A percentile compares a stretch with the other conserved stretches of the same genome.
phyloP scores from a whole-genome alignment of 2,888 invertebrate genomes.

The Aspidiotus rigidus region DNA sequence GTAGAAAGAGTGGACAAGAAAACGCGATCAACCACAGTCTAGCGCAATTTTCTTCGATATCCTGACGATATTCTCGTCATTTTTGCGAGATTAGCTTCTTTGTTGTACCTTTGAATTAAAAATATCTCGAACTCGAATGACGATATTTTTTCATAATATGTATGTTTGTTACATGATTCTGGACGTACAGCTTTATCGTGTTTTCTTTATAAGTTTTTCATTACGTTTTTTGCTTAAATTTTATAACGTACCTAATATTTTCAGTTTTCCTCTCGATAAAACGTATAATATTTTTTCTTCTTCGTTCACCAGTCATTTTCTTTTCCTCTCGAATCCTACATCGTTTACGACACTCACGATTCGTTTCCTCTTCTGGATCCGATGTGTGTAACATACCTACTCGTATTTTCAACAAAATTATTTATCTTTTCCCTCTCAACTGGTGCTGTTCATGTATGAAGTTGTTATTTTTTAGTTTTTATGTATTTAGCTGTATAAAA shows the following conservation, averaged over 20 bases:
- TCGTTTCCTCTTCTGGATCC: constrained; percentile 4
- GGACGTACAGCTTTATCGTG: background rate
- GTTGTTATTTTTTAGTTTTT: constrained; percentile 28
- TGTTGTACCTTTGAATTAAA: background rate
- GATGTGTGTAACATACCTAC: too few relatives aligned
- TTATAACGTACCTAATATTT: background rate
- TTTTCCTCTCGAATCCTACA: background rate
- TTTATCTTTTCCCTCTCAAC: constrained; percentile 17
- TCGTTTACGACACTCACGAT: background rate
- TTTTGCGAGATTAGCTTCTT: background rate
- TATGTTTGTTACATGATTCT: background rate
- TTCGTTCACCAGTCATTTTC: constrained; percentile 11
- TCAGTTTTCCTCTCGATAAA: background rate
- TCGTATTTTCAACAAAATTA: too few relatives aligned
- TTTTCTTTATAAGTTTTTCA: background rate
- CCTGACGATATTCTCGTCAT: too few relatives aligned
- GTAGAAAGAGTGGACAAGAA: too few relatives aligned
- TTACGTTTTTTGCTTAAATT: background rate
- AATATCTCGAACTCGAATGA: background rate
- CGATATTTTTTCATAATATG: background rate
- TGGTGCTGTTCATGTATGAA: constrained; percentile 29
- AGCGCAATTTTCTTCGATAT: too few relatives aligned
- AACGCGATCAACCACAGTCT: too few relatives aligned
- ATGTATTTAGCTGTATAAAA: constrained; percentile 23
- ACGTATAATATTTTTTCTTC: background rate